These are phyloP conservation scores for Halcyon senegalensis DNA, from an alignment of 2,113 vertebrate genomes.

Conservation along the genomic window DNA sequence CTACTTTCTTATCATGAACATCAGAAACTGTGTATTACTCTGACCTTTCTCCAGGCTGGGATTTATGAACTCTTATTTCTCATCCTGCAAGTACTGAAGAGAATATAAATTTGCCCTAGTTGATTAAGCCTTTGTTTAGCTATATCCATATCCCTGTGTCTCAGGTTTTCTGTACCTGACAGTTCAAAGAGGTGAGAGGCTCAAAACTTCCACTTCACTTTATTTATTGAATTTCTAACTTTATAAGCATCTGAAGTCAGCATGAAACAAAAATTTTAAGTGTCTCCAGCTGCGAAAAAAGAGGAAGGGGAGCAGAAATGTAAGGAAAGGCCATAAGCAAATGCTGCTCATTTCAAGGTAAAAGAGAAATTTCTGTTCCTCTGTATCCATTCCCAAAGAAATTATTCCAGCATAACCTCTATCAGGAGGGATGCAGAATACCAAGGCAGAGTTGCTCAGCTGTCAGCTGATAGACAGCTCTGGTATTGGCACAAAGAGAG, in stretches of 20 bases:
- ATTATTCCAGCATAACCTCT: background rate
- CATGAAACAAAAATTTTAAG: background rate
- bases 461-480: background rate
- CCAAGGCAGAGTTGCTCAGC: background rate
- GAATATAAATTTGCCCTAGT: background rate
- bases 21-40: background rate
- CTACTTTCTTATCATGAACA: background rate
- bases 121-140: background rate
- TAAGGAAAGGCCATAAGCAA: background rate
- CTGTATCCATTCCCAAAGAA: background rate
- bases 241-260: background rate
- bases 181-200: background rate
- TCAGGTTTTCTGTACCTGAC: background rate
- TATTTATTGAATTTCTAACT: background rate
- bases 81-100: background rate
- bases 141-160: background rate
- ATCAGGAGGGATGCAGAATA: background rate
- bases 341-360: background rate
- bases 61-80: background rate
- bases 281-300: background rate
- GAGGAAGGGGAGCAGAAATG: background rate
- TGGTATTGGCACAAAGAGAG: background rate
- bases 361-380: background rate
- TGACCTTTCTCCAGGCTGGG: background rate
- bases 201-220: background rate